Evolutionary conservation across 2,113 vertebrate genomes (phyloP), one percentile per base, ranked within the genome.

Genomic region (Hiodon tergisus): DNA sequence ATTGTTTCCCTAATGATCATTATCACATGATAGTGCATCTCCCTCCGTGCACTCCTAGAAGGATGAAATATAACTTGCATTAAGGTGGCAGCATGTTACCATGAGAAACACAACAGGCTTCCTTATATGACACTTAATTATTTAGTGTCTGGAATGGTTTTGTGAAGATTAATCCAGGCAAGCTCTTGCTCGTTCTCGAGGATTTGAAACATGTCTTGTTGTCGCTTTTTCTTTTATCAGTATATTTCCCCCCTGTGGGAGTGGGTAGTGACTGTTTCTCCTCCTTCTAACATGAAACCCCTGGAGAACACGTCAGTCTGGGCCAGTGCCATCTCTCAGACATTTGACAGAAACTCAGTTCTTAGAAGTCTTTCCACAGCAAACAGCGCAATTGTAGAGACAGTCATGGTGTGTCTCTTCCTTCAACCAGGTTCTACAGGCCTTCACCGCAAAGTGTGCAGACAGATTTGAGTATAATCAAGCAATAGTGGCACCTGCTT

Each of bases 261-360:
- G 70, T 69, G 53, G 59, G 66, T 76, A 70, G 69, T 71, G 78
- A 77, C 70, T 74, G 58, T 71, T 79, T 58, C 66, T 52, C 71
- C 76, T 77, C 74, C 7, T 63, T 4, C 58, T 69, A 80, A 81
- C 80, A 79, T 52, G 52, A 16, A 31, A 71, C 79, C 83, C 74
- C 81, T 65, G 67, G 80, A 79, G 81, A 65, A 67, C 3, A 16
- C 77, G 81, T 85, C 80, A 84, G 80, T 65, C 61, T 46, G 69
- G 68, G 55, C 61, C 52, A 17, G 5, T 7, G 70, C 50, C 61
- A 48, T 54, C 52, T 46, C 55, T 75, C 55, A n/a, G 73, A 67
- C 46, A 0, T 75, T 31, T 14, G 46, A 4, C 31, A 75, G 46
- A 6, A 52, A 50, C 55, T 67, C 59, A 51, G 55, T 65, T 54